These are phyloP conservation scores for Philopedon plagiatum DNA, from an alignment of 2,888 invertebrate genomes.

Conservation along the genomic window DNA sequence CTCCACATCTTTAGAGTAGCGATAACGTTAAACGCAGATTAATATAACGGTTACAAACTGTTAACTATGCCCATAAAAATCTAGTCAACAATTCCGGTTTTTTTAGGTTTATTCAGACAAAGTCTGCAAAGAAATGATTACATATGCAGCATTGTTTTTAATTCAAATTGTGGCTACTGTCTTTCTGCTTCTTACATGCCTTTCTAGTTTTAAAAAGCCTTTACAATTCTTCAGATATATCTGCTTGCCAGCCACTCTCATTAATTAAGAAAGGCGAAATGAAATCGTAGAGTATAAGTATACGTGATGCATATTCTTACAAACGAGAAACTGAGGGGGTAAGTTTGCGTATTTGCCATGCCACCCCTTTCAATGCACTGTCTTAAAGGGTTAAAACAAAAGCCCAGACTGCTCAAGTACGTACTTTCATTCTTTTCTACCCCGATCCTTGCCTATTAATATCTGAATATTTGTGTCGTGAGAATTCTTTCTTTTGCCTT, in stretches of 20 bases:
- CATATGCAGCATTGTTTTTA: too few species aligned
- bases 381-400: constrained; percentile 52
- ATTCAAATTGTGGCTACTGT: too few species aligned
- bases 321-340: constrained; percentile 36
- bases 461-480: constrained; percentile 46
- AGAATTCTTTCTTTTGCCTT: constrained; percentile 40
- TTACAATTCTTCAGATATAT: constrained; percentile 20
- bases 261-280: constrained; percentile 47
- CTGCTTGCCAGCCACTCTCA: constrained; percentile 41
- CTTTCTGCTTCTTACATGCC: too few species aligned
- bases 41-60: too few species aligned
- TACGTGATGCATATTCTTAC: constrained; percentile 42
- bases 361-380: constrained; percentile 46
- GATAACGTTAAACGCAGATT: too few species aligned
- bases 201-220: too few species aligned
- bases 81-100: too few species aligned
- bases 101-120: too few species aligned
- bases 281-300: constrained; percentile 40
- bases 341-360: constrained; percentile 48
- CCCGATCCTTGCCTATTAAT: constrained; percentile 48
- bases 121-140: too few species aligned
- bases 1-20: too few species aligned
- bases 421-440: constrained; percentile 40
- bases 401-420: constrained; percentile 51
- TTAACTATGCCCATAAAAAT: too few species aligned